These are phyloP conservation scores for Rhinichthys klamathensis DNA, from an alignment of 2,113 vertebrate genomes.

Conservation along the genomic window DNA sequence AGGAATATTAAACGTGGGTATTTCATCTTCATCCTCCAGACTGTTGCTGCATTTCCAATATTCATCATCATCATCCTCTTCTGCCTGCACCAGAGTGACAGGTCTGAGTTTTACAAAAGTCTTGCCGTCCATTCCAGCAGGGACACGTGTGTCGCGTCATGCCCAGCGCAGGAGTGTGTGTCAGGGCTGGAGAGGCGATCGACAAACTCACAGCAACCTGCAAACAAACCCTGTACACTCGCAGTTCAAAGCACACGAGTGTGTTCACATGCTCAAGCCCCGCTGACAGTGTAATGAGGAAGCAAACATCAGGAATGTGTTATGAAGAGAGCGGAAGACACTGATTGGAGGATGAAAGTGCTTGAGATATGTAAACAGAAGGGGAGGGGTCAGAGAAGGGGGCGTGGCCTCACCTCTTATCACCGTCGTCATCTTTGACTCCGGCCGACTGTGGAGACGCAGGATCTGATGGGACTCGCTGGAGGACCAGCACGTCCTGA, in stretches of 20 bases:
- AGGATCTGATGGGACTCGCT: conserved; percentile 84
- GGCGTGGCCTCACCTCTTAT: conserved; percentile 72
- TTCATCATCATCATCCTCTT: conserved; percentile 65
- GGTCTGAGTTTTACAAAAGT: conserved; percentile 73
- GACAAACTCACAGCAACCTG: conserved; percentile 38
- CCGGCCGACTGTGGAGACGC: conserved; percentile 80
- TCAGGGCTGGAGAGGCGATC: conserved; percentile 63
- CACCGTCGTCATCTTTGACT: conserved; percentile 74
- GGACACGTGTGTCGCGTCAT: conserved; percentile 51
- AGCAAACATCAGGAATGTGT: conserved; percentile 35
- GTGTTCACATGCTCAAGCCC: conserved; percentile 57
- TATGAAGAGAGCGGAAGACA: conserved; percentile 13
- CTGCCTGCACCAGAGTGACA: conserved; percentile 75
- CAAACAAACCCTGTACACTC: conserved; percentile 48
- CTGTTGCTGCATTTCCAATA: conserved; percentile 51
- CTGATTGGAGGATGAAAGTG: conserved; percentile 29
- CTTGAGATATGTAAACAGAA: conserved; percentile 9
- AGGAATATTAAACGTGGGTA: conserved; percentile 88
- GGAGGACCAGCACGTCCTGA: conserved; percentile 88
- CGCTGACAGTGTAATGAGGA: conserved; percentile 68
- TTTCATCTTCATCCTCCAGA: conserved; percentile 65
- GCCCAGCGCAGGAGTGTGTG: conserved; percentile 60
- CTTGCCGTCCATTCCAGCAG: conserved; percentile 78
- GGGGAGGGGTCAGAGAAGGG: neutral
- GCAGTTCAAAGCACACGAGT: too few species aligned